A percentile compares a stretch with the other conserved stretches of the same genome.
Evolutionary conservation across 2,888 invertebrate species (phyloP).

Genomic region (Acholoe squamosa): DNA sequence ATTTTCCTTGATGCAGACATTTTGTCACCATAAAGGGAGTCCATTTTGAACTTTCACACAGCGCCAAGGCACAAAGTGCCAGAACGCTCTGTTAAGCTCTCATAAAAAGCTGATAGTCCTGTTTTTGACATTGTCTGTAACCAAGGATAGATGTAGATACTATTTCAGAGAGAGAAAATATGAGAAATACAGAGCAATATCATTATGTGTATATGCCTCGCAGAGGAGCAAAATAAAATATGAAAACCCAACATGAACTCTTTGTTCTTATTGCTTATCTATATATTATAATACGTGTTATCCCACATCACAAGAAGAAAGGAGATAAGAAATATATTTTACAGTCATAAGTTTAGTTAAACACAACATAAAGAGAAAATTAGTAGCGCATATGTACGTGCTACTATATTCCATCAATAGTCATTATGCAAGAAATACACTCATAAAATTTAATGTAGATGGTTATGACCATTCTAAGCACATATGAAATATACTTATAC

Average conservation of each 20-base stretch:
- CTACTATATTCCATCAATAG: neutral
- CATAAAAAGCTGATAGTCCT: neutral
- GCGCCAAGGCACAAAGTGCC: neutral
- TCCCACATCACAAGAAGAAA: too few species aligned
- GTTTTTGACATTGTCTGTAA: conserved; percentile 33
- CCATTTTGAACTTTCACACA: neutral
- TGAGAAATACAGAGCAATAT: neutral
- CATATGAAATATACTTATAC: too few species aligned
- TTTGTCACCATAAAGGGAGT: neutral
- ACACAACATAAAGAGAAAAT: neutral
- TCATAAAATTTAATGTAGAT: neutral
- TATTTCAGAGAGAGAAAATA: neutral
- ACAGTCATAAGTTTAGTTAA: neutral
- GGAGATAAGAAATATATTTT: too few species aligned
- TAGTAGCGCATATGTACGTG: neutral
- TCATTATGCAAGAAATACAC: too few species aligned
- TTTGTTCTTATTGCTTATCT: neutral
- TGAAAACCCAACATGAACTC: neutral
- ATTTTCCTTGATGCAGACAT: conserved; percentile 19
- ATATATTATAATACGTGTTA: neutral
- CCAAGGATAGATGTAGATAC: conserved; percentile 34
- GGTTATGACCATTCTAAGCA: neutral
- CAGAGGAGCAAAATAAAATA: conserved; percentile 43
- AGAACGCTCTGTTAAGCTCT: neutral
- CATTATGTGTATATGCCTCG: conserved; percentile 27